Conservation (phyloP, 2,797 vertebrate genomes). For the Sphenodon punctatus region DNA sequence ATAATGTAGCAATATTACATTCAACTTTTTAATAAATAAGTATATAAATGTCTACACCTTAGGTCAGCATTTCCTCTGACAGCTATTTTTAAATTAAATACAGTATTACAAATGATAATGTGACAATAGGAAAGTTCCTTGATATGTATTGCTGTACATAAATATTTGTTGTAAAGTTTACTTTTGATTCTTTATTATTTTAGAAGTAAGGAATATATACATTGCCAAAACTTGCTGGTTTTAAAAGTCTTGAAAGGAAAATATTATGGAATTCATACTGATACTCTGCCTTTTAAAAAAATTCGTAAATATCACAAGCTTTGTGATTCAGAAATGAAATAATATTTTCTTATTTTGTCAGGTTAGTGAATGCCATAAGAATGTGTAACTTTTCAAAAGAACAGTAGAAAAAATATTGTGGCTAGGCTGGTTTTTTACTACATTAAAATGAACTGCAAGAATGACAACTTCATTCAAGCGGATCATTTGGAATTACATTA, state of each 20-base stretch:
- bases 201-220: not conserved
- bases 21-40: slow-evolving; percentile 6
- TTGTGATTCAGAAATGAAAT: not conserved
- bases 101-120: not conserved
- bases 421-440: slow-evolving; percentile 48
- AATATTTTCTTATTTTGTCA: slow-evolving; percentile 10
- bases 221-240: not conserved
- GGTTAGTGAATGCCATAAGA: not conserved
- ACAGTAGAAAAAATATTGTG: slow-evolving; percentile 24
- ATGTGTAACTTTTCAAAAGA: slow-evolving; percentile 40
- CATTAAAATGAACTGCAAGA: slow-evolving; percentile 74
- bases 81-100: slow-evolving; percentile 14
- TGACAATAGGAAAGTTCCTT: not conserved
- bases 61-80: not conserved
- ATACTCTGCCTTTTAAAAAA: not conserved
- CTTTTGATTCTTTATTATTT: not conserved
- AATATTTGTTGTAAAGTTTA: not conserved
- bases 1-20: not conserved
- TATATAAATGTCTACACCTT: not conserved
- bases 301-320: no score
- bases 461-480: slow-evolving; percentile 77
- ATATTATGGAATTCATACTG: not conserved
- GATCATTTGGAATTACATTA: slow-evolving; percentile 80
- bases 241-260: not conserved
- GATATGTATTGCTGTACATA: not conserved